Conservation (phyloP, 1,140 invertebrate genomes). For the Drosophila eugracilis region DNA sequence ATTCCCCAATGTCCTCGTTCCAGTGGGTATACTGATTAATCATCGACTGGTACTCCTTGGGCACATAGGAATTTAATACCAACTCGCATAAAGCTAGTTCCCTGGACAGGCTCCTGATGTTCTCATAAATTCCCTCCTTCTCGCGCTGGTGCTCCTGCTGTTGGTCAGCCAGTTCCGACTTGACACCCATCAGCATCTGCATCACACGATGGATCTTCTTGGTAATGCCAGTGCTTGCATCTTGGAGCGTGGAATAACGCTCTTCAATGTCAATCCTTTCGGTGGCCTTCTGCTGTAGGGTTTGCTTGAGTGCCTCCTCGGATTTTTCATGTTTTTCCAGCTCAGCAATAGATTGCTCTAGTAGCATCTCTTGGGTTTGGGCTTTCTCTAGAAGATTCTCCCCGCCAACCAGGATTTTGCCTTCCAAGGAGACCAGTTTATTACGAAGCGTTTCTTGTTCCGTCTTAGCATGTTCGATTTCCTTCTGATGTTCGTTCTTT, state of each 20-base stretch:
- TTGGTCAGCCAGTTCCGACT: conserved; percentile 94
- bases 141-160: conserved; percentile 97
- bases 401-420: conserved; percentile 98
- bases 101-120: conserved; percentile 93
- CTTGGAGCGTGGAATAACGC: conserved; percentile 96
- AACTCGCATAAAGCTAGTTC: conserved; percentile 97
- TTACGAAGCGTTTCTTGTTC: conserved; percentile 91
- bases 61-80: conserved; percentile 95
- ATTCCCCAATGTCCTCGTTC: conserved; percentile 99
- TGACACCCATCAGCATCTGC: conserved; percentile 91
- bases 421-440: conserved; percentile 95
- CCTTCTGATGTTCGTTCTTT: conserved; percentile 86
- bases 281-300: conserved; percentile 94
- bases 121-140: conserved; percentile 97
- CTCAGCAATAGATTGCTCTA: conserved; percentile 96
- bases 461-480: conserved; percentile 86
- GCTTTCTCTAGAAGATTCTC: conserved; percentile 99
- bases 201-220: conserved; percentile 97
- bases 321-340: conserved; percentile 93
- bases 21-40: conserved; percentile 97
- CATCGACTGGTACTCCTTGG: conserved; percentile 95
- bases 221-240: conserved; percentile 96
- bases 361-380: conserved; percentile 95
- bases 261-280: conserved; percentile 98
- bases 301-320: conserved; percentile 93